phyloP scores from a whole-genome alignment of 2,113 vertebrate species.

The Galeopterus variegatus region DNA sequence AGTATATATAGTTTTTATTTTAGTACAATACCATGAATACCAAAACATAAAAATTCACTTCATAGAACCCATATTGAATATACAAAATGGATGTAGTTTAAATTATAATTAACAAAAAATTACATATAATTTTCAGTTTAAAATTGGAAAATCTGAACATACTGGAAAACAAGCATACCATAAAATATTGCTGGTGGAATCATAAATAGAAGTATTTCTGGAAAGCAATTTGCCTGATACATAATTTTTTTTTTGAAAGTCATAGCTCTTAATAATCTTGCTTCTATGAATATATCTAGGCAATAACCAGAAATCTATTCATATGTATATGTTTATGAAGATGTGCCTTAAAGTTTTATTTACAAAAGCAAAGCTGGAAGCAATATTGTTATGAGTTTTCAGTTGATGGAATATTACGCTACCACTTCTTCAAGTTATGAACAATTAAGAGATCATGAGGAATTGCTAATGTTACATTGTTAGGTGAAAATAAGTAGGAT shows the following conservation, averaged over 20 bases:
- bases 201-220: background rate
- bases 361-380: background rate
- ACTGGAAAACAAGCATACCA: background rate
- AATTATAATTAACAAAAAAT: background rate
- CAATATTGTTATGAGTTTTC: background rate
- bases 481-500: background rate
- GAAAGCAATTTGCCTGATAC: background rate
- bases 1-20: background rate
- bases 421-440: background rate
- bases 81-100: background rate
- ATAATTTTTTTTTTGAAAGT: background rate
- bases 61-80: background rate
- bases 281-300: background rate
- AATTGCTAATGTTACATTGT: background rate
- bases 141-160: background rate
- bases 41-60: background rate
- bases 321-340: background rate
- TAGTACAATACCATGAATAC: background rate
- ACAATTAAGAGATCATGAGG: background rate
- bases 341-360: background rate
- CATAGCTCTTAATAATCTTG: background rate
- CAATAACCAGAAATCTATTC: background rate
- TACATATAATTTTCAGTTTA: background rate
- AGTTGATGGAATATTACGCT: background rate
- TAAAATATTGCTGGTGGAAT: background rate